Base-by-base conservation (phyloP, 1,140 invertebrate species). In the Archivesica marissinica region DNA sequence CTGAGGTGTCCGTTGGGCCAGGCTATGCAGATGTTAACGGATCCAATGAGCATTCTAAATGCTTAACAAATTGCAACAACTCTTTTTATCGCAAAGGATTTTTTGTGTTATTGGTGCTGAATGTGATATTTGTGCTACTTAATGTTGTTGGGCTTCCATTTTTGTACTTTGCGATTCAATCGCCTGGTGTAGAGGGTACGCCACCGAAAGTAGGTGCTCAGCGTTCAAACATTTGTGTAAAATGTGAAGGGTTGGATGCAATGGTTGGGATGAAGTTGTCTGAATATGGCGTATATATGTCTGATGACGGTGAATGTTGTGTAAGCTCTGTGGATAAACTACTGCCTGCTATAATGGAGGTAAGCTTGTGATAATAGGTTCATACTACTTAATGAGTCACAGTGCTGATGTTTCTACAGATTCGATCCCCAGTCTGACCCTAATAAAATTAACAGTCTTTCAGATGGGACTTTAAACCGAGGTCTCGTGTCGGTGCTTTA, bases 71-170 rank as follows among this genome's bases (percentile, higher is more conserved):
- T 25, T 64, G 59, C n/a, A 35, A 64, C 59, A 35, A 15, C 7
- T 64, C 59, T 17, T 64, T 64, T 35, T 64, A 28, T 33, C 59
- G 59, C 0, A 64, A 64, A 17, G 59, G 59, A 0, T 64, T 64
- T 25, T 64, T 35, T 64, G 30, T 64, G n/a, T 35, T 64, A 35
- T 15, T 64, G 59, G 9, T 64, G 28, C 30, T 64, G 11, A 64
- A 64, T 64, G 30, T 64, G 2, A 35, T 64, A 11, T 25, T 64
- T 17, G 30, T 64, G 2, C 6, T 64, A 3, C 30, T 64, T 13
- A 64, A 64, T 33, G 13, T 20, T 13, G 20, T 64, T 35, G 59
- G 30, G 15, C 30, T 64, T 33, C 59, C 59, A 17, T 64, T 2
- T 3, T 9, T 64, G 0, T 35, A 64, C 17, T 25, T 28, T 59